phyloP scores from a whole-genome alignment of 1,140 invertebrate genomes.

The fruit fly (Drosophila melanogaster) region Release_6_plus_ISO1_MT NT_033779.5:18516001-18516500 shows the following conservation, averaged over 20 bases:
- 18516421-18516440: slow-evolving; percentile 1
- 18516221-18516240: neutral
- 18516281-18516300: neutral
- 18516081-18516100: too few species aligned
- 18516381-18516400: neutral
- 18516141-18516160: too few species aligned
- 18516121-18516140: too few species aligned
- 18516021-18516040: neutral
- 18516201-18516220: too few species aligned
- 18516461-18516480: slow-evolving; percentile 69
- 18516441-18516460: slow-evolving; percentile 28
- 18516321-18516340: slow-evolving; percentile 15
- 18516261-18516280: neutral
- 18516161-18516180: neutral
- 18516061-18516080: too few species aligned
- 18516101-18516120: too few species aligned
- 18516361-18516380: neutral
- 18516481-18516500: slow-evolving; percentile 30
- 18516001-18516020: slow-evolving; percentile 2
- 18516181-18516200: too few species aligned
- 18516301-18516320: slow-evolving; percentile 29
- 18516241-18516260: neutral
- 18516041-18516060: slow-evolving; percentile 9
- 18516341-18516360: neutral
- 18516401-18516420: slow-evolving; percentile 5